Evolutionary conservation across 2,888 invertebrate genomes (phyloP).

Genomic region (Euzetes globulus): DNA sequence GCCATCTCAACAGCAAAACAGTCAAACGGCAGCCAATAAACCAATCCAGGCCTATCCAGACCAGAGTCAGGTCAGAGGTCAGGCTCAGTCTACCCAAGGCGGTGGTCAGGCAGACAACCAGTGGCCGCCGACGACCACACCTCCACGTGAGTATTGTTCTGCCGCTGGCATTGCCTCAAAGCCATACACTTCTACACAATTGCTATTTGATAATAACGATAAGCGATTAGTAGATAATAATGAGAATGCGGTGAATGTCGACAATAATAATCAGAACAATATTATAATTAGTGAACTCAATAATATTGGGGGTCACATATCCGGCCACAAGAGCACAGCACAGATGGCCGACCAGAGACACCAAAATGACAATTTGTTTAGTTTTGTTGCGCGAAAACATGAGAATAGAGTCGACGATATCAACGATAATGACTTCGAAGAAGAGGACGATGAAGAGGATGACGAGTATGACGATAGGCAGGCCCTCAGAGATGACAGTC

Average conservation of each 20-base stretch:
- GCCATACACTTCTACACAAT: conserved; percentile 21
- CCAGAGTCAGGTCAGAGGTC: neutral
- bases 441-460: neutral
- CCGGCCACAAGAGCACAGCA: conserved; percentile 22
- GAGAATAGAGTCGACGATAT: neutral
- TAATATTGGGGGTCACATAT: conserved; percentile 25
- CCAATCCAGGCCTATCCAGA: neutral
- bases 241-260: conserved; percentile 21
- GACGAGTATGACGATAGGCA: neutral
- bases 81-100: neutral
- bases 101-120: neutral
- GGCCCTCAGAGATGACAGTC: neutral
- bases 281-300: neutral
- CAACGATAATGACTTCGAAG: neutral
- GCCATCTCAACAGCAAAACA: conserved; percentile 22
- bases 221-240: conserved; percentile 26
- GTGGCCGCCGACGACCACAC: neutral
- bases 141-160: conserved; percentile 20
- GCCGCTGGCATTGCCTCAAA: conserved; percentile 13
- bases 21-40: neutral
- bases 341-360: neutral
- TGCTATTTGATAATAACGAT: conserved; percentile 21
- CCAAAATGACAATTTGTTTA: neutral
- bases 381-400: neutral
- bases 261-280: neutral